These are phyloP conservation scores for Dipus sagitta DNA, from an alignment of 2,797 vertebrate species.

Conservation along the genomic window DNA sequence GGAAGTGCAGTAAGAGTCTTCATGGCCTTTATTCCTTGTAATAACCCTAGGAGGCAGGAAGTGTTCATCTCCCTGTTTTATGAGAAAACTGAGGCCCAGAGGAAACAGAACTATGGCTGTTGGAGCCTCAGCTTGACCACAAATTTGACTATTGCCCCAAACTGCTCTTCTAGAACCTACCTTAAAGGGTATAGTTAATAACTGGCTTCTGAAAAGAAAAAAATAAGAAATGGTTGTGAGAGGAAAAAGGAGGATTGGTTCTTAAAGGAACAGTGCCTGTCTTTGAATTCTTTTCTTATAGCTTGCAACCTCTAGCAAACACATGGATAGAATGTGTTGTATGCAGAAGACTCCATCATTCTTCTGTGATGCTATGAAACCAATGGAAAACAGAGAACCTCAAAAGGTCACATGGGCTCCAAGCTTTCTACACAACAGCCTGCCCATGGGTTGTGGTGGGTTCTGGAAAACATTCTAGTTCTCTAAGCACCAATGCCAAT, in stretches of 20 bases:
- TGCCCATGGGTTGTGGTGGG: not conserved
- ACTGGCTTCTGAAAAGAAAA: not conserved
- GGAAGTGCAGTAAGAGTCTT: not conserved
- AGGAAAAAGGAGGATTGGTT: not conserved
- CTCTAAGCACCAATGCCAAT: not conserved
- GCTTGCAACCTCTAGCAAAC: not conserved
- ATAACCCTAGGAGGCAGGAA: not conserved
- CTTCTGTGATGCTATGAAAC: not conserved
- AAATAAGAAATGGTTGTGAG: not conserved
- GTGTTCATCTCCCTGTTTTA: not conserved
- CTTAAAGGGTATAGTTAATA: not conserved
- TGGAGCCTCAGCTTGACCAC: not conserved
- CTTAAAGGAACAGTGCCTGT: not conserved
- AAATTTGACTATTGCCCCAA: not conserved
- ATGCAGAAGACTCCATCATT: not conserved
- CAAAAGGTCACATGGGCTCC: rapidly evolving
- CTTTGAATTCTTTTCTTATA: not conserved
- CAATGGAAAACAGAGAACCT: not conserved
- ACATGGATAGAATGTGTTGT: not conserved
- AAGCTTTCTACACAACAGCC: not conserved
- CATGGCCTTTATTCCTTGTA: not conserved
- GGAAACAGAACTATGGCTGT: not conserved
- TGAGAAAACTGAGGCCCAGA: not conserved
- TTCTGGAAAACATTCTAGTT: not conserved
- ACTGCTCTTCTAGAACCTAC: not conserved